Conservation (phyloP, 1,140 invertebrate genomes). For the Oncopodura yosiiana region DNA sequence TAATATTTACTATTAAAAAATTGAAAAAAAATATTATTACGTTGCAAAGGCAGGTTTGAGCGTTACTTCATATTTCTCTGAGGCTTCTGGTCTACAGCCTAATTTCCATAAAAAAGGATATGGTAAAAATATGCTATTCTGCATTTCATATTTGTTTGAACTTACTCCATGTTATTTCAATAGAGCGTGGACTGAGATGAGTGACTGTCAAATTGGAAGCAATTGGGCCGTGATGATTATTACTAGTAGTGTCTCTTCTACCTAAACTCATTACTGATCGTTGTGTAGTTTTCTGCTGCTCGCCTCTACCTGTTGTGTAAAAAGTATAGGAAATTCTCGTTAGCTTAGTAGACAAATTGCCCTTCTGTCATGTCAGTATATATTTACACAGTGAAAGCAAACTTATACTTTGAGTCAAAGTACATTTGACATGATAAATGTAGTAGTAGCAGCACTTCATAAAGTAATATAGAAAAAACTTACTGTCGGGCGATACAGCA, state of each 20-base stretch:
- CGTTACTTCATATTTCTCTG: conserved; percentile 32
- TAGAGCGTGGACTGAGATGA: conserved; percentile 23
- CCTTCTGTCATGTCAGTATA: no score
- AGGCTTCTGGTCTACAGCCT: conserved; percentile 15
- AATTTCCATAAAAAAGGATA: no score
- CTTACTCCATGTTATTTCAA: conserved; percentile 30
- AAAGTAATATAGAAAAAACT: not conserved
- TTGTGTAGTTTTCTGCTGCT: not conserved
- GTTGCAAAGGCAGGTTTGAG: conserved; percentile 24
- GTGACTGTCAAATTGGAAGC: conserved; percentile 28
- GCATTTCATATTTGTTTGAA: no score
- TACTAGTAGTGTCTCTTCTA: not conserved
- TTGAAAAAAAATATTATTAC: conserved; percentile 5
- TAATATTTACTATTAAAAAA: not conserved
- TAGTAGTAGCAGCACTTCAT: not conserved
- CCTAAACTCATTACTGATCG: conserved; percentile 11
- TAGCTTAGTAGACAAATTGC: no score
- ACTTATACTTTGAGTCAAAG: not conserved
- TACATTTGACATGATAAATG: not conserved
- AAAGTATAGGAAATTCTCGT: no score
- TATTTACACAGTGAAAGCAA: no score
- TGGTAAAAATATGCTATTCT: no score
- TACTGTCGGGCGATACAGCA: conserved; percentile 12
- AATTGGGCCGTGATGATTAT: not conserved
- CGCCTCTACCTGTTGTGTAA: not conserved